Base-by-base conservation (phyloP, 2,113 vertebrate species). In the Azemiops feae region DNA sequence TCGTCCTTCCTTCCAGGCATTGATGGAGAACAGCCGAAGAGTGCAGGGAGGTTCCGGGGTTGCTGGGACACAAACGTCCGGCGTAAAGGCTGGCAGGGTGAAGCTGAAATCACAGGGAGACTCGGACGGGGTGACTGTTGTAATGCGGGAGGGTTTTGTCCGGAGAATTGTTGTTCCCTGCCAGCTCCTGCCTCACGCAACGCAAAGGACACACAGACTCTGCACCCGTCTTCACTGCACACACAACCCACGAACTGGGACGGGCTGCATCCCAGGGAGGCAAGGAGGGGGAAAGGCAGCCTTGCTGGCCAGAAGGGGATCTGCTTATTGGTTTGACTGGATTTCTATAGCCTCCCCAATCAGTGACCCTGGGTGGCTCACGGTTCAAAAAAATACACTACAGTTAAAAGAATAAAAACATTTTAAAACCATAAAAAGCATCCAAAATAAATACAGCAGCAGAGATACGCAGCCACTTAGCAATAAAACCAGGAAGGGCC, bases 241-340 rank as follows among this genome's bases (percentile, higher is more conserved):
- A 18, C 74, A 81, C 74, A 81, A 9, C 74, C 74, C 34, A 81
- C 34, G n/a, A 6, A 9, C 34, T 4, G 34, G 3, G 39, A 3
- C 1, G 18, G 7, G 18, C n/a, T 8, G 7, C n/a, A 3, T 11
- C 5, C 7, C 1, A 3, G 69, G n/a, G n/a, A n/a, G 18, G 14
- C n/a, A 0, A 74, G 69, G n/a, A 7, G 0, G 14, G 16, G 18
- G 69, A 7, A 34, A 20, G 0, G 5, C 69, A 81, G 34, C 34
- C 34, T 43, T 4, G 74, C 0, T 7, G 0, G 74, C 18, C 34
- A 3, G 74, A 18, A 4, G 34, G 30, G 5, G 12, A 69, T 12
- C 27, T 25, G 0, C 6, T 2, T 0, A 5, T 16, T 1, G 14
- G 0, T 5, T n/a, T 4, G 30, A 0, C 1, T 16, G 64, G 64